Base-by-base conservation (phyloP, 2,113 vertebrate species). In the Zapus hudsonius region DNA sequence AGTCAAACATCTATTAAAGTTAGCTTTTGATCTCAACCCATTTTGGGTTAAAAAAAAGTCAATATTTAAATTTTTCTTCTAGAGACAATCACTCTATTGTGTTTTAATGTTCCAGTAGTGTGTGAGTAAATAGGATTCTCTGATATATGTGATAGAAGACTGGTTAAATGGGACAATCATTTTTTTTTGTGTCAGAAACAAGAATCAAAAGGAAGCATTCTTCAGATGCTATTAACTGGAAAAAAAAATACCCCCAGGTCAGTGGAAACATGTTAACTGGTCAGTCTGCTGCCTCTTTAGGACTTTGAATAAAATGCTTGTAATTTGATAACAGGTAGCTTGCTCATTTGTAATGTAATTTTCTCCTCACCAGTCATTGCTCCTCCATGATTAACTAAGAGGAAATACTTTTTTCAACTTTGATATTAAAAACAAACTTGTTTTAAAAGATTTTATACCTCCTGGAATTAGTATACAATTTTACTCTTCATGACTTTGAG, bases 1-100 rank as follows among this genome's bases (percentile, higher is more conserved):
- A 98, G 97, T 98, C 98, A 98, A 98, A 98, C 98, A 98, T 98
- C 98, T 98, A 98, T 98, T 98, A 98, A 98, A 97, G 96, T 97
- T 97, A 97, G 96, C 97, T 98, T 99, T 98, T 98, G 96, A 98
- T 98, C 96, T 98, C 90, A 94, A 94, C 88, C 94, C 87, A 89
- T 47, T 95, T 93, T 96, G 64, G 33, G 78, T 84, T 90, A 95
- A 93, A 75, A 33, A 97, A 96, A 97, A 96, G 96, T 92, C 96
- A 97, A 97, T 98, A 95, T 97, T 98, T 90, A 98, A 97, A 97
- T 97, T 97, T 97, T 97, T 97, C 91, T 97, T 96, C 80, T 90
- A 94, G 95, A 98, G 97, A 98, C 98, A 98, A 98, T 98, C 96
- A 69, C 75, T 85, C 95, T 94, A 98, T 98, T 98, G 98, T 98